A percentile compares a stretch with the other conserved stretches of the same genome.
phyloP scores from a whole-genome alignment of 2,113 vertebrate genomes.

The Noctilio leporinus region DNA sequence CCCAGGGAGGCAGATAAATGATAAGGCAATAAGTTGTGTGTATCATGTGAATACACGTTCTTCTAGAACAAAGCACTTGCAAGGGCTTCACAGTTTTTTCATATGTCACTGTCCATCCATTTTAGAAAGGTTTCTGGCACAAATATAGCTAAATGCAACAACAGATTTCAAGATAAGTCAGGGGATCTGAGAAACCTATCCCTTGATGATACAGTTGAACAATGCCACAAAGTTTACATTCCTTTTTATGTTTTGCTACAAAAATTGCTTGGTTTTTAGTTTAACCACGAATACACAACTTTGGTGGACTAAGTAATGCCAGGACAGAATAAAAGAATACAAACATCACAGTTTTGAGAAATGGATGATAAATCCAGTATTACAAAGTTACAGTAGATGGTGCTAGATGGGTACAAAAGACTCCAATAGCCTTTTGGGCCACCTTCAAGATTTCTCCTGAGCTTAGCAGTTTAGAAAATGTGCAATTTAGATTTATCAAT shows the following conservation, averaged over 20 bases:
- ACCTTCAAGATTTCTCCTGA: slow-evolving; percentile 73
- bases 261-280: neutral
- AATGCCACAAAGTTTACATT: neutral
- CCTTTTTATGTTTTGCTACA: neutral
- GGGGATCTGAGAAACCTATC: neutral
- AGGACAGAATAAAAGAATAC: slow-evolving; percentile 25
- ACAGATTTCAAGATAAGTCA: neutral
- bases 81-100: neutral
- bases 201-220: neutral
- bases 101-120: neutral
- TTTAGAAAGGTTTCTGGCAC: slow-evolving; percentile 10
- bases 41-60: slow-evolving; percentile 45
- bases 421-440: slow-evolving; percentile 61
- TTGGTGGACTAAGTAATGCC: neutral
- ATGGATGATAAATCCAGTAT: slow-evolving; percentile 41
- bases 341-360: neutral
- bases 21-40: slow-evolving; percentile 53
- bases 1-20: slow-evolving; percentile 50
- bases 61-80: slow-evolving; percentile 45
- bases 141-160: neutral
- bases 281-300: neutral
- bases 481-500: slow-evolving; percentile 81
- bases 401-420: slow-evolving; percentile 79
- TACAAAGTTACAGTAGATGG: slow-evolving; percentile 79
- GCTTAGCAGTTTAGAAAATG: slow-evolving; percentile 78